Evolutionary conservation across 2,113 vertebrate genomes (phyloP).

Genomic region (Camarhynchus parvulus): DNA sequence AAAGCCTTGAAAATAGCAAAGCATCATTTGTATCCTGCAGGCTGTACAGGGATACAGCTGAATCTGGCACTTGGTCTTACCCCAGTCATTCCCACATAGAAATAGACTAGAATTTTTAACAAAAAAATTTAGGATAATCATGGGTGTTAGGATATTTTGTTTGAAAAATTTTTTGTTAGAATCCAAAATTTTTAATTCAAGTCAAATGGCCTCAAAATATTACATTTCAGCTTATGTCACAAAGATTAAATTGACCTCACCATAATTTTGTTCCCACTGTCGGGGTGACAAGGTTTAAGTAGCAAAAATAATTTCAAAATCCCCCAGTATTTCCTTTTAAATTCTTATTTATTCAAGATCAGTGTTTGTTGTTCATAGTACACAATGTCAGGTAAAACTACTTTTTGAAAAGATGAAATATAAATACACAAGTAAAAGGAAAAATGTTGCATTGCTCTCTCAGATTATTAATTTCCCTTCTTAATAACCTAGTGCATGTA

Average conservation of each 20-base stretch:
- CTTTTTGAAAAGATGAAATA: neutral
- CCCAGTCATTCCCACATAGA: neutral
- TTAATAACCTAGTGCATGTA: neutral
- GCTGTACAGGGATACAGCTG: neutral
- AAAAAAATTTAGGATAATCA: neutral
- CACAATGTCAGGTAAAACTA: neutral
- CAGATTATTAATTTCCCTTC: neutral
- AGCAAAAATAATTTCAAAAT: neutral
- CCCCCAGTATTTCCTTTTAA: neutral
- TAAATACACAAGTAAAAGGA: neutral
- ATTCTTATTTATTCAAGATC: neutral
- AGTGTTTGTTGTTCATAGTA: neutral
- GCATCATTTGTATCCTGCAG: neutral
- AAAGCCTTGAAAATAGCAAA: neutral
- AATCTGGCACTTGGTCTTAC: neutral
- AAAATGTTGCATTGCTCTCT: neutral
- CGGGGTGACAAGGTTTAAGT: neutral
- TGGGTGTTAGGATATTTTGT: neutral
- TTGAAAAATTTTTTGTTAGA: neutral
- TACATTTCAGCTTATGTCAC: neutral
- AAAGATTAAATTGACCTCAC: neutral
- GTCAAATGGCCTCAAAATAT: neutral
- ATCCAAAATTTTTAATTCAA: neutral
- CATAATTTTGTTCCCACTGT: neutral
- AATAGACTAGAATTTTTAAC: neutral